These are phyloP conservation scores for Troilus luridus DNA, from an alignment of 2,888 invertebrate genomes.

Conservation along the genomic window DNA sequence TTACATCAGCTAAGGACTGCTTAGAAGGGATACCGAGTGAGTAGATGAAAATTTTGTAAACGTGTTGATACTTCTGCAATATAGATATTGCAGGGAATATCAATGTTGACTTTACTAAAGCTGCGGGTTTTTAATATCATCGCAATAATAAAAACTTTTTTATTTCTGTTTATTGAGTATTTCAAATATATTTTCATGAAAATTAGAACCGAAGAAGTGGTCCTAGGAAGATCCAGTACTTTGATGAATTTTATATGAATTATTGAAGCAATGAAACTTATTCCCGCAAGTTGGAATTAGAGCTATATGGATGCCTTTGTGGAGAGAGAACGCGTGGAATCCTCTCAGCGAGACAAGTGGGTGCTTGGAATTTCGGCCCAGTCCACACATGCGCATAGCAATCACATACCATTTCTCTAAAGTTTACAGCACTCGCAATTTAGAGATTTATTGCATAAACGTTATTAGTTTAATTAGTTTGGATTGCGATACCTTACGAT, in stretches of 20 bases:
- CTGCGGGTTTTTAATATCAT: too few species aligned
- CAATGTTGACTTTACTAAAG: too few species aligned
- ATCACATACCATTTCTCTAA: neutral
- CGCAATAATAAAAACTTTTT: too few species aligned
- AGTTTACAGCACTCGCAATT: neutral
- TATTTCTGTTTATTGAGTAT: too few species aligned
- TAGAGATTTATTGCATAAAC: neutral
- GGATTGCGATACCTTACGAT: neutral
- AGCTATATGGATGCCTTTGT: conserved; percentile 28
- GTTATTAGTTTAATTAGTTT: neutral
- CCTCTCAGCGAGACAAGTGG: neutral
- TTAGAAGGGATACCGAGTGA: too few species aligned
- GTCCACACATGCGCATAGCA: neutral
- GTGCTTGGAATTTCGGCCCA: neutral
- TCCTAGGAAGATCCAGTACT: too few species aligned
- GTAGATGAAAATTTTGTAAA: too few species aligned
- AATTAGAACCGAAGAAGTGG: too few species aligned
- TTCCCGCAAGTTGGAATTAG: neutral
- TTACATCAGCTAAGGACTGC: too few species aligned
- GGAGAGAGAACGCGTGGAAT: neutral
- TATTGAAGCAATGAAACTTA: neutral
- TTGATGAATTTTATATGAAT: neutral
- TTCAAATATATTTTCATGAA: too few species aligned
- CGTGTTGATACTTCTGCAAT: too few species aligned
- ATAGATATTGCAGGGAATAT: too few species aligned